Evolutionary conservation across 1,140 invertebrate species (phyloP), one percentile per base, ranked within the genome.

Genomic region (Mizuhopecten yessoensis): DNA sequence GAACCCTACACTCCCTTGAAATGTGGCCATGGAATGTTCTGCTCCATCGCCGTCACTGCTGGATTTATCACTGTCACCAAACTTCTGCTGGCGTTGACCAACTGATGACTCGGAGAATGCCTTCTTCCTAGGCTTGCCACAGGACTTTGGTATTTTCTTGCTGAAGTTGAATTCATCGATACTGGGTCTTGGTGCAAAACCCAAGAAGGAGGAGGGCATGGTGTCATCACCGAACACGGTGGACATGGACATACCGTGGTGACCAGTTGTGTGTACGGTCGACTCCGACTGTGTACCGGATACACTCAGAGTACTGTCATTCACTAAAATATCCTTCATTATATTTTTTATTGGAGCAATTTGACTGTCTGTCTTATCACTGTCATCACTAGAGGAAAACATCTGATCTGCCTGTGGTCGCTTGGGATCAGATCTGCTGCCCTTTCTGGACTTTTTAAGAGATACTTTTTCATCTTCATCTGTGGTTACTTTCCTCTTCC

Each of bases 131-230:
- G 23, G 23, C 23, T 90, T 87, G 29, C 20, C 91, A 33, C 42
- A 87, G n/a, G 75, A 36, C 42, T 87, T 92, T 17, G n/a, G n/a
- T n/a, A n/a, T n/a, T n/a, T 33, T 34, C 20, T 89, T 86, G 29
- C 88, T 33, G 23, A 91, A 33, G 39, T 93, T 93, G 90, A 95
- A 95, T 89, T 95, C 94, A 90, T 94, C 93, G 36, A 95, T 94
- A 91, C 95, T 95, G 33, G 86, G 91, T 34, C 94, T 88, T 20
- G 93, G 89, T 39, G 87, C 23, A 34, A 49, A 89, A 20, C 88
- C 34, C 39, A 75, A 86, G 17, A 89, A 7, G 33, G 89, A 86
- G 2, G 86, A 36, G n/a, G 87, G n/a, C 17, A 91, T 88, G 15
- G 91, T 36, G 57, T 94, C 94, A 86, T 75, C 57, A 23, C 89